Evolutionary conservation across 2,888 invertebrate genomes (phyloP).

Genomic region (Theretra japonica): DNA sequence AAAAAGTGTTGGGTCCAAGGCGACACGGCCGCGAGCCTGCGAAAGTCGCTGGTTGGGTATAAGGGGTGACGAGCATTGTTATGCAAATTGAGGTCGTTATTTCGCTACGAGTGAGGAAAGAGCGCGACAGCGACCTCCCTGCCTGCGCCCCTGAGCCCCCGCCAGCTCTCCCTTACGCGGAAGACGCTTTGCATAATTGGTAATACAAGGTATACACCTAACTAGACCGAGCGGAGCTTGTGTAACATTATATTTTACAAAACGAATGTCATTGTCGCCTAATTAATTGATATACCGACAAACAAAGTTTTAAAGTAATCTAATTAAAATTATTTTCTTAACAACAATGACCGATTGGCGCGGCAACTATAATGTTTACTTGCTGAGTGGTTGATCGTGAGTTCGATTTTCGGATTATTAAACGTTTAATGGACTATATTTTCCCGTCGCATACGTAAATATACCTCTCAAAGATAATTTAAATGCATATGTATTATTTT

Average conservation of each 20-base stretch:
- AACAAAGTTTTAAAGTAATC: not conserved
- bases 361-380: no score
- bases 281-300: not conserved
- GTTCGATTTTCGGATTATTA: no score
- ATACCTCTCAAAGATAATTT: no score
- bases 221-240: slow-evolving; percentile 28
- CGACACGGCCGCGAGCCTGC: slow-evolving; percentile 73
- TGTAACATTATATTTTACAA: slow-evolving; percentile 26
- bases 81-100: slow-evolving; percentile 85
- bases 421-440: no score
- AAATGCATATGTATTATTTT: no score
- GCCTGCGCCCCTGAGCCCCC: slow-evolving; percentile 57
- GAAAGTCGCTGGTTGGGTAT: slow-evolving; percentile 80
- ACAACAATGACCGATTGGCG: no score
- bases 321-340: no score
- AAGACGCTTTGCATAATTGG: slow-evolving; percentile 84
- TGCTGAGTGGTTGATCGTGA: no score
- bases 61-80: slow-evolving; percentile 84
- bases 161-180: slow-evolving; percentile 71
- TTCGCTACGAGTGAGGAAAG: slow-evolving; percentile 83
- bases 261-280: not conserved
- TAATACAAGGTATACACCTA: slow-evolving; percentile 73
- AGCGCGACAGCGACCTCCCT: slow-evolving; percentile 77
- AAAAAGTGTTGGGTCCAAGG: slow-evolving; percentile 76
- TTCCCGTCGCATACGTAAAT: no score